These are phyloP conservation scores for Terrapene triunguis DNA, from an alignment of 2,113 vertebrate genomes.

Conservation along the genomic window DNA sequence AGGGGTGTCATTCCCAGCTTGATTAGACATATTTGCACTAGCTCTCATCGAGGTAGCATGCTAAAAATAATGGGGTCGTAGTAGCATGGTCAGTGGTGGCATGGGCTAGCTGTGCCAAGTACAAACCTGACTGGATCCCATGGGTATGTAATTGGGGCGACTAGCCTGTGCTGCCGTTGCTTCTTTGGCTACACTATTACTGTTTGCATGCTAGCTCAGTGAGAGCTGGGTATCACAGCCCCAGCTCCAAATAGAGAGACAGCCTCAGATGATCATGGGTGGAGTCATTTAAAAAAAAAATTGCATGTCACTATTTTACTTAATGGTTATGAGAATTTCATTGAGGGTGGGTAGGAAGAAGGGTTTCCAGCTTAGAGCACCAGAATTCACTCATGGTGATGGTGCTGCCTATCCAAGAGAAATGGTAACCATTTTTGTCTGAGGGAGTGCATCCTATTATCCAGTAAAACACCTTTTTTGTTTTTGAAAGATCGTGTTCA, in stretches of 20 bases:
- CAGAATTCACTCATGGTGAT: too few species aligned
- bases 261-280: neutral
- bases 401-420: too few species aligned
- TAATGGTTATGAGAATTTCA: neutral
- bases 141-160: neutral
- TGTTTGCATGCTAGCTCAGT: too few species aligned
- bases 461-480: neutral
- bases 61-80: neutral
- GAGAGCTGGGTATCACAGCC: too few species aligned
- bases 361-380: neutral
- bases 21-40: neutral
- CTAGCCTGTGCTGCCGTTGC: neutral
- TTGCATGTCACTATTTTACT: neutral
- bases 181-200: too few species aligned
- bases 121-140: neutral
- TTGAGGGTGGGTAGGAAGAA: neutral
- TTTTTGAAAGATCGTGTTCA: neutral
- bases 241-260: too few species aligned
- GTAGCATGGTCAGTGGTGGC: neutral
- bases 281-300: neutral
- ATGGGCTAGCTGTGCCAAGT: neutral
- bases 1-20: too few species aligned
- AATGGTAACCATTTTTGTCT: too few species aligned
- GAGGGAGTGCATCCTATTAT: too few species aligned
- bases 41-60: neutral